These are phyloP conservation scores for Rhegmatorhina hoffmannsi DNA, from an alignment of 2,113 vertebrate species.

Conservation along the genomic window DNA sequence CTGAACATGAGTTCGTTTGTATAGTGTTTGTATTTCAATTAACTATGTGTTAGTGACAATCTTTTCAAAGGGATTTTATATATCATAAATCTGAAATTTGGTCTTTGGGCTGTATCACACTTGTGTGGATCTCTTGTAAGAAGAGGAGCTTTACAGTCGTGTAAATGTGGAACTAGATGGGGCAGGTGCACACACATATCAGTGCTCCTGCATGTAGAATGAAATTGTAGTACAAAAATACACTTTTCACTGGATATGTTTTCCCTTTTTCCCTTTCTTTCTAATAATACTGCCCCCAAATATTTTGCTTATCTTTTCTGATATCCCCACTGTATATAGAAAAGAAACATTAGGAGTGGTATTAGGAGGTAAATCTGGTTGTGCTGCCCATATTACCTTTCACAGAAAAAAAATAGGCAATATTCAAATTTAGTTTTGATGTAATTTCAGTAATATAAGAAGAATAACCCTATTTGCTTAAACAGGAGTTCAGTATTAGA, in stretches of 20 bases:
- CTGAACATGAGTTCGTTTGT: neutral
- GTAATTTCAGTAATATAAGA: neutral
- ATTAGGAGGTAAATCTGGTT: neutral
- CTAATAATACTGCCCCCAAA: neutral
- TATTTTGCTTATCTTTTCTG: neutral
- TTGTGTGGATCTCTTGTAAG: neutral
- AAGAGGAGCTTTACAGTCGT: neutral
- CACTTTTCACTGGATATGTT: neutral
- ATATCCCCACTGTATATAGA: neutral
- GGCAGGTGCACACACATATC: neutral
- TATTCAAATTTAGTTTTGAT: neutral
- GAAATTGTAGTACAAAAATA: neutral
- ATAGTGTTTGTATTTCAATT: neutral
- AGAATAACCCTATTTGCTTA: neutral
- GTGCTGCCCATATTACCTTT: neutral
- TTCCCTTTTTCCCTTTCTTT: neutral
- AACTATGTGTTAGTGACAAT: neutral
- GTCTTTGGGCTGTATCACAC: neutral
- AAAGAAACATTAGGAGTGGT: neutral
- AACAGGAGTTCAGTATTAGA: neutral
- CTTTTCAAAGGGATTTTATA: neutral
- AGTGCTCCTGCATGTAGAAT: neutral
- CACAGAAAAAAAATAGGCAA: neutral
- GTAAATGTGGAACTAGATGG: neutral
- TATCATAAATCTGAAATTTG: neutral